Evolutionary conservation across 2,888 invertebrate genomes (phyloP).

Genomic region (Conomelus anceps): DNA sequence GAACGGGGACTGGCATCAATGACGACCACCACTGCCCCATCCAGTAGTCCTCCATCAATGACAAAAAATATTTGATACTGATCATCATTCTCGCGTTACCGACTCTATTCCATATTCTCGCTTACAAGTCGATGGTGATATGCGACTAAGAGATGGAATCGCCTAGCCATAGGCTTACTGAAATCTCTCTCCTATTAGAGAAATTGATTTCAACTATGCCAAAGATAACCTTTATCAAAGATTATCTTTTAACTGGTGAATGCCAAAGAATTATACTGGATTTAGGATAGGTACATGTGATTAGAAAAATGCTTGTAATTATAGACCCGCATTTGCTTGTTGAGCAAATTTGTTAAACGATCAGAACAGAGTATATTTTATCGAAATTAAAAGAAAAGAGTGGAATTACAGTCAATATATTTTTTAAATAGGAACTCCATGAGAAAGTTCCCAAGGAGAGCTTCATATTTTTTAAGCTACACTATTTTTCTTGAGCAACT

Average conservation of each 20-base stretch:
- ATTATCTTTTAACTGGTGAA: background rate
- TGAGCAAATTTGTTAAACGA: background rate
- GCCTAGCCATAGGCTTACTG: background rate
- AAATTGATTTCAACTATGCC: background rate
- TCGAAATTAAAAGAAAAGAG: background rate
- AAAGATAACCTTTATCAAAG: background rate
- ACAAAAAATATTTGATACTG: slow-evolving; percentile 8
- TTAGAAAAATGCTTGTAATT: background rate
- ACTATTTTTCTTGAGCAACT: background rate
- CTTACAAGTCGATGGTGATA: slow-evolving; percentile 1
- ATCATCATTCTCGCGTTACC: background rate
- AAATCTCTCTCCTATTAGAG: background rate
- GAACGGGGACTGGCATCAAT: slow-evolving; percentile 25
- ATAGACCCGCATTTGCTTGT: background rate
- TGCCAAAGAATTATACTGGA: background rate
- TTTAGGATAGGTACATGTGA: background rate
- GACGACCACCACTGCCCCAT: background rate
- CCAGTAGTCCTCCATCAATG: background rate
- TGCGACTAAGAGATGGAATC: background rate
- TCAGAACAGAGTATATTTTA: background rate
- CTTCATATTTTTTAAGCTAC: background rate
- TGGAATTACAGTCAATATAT: background rate
- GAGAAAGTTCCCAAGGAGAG: background rate
- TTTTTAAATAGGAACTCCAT: background rate
- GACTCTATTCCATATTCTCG: background rate